phyloP scores from a whole-genome alignment of 2,797 vertebrate species.

The Leptodactylus fallax region DNA sequence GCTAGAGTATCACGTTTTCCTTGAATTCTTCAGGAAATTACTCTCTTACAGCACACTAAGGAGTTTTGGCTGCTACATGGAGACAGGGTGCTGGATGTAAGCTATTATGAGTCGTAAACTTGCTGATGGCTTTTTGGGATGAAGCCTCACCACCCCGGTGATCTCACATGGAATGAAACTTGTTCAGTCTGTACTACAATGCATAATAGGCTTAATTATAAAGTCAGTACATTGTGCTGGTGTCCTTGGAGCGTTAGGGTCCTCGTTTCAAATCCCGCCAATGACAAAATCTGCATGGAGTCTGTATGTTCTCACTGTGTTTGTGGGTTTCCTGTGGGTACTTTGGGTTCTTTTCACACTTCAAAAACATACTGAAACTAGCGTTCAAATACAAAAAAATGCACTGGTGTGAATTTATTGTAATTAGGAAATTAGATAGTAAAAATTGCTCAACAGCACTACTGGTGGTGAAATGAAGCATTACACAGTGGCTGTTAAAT shows the following conservation, averaged over 20 bases:
- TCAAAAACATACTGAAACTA: no score
- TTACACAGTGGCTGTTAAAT: no score
- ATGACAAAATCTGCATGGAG: neutral
- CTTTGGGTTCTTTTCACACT: neutral
- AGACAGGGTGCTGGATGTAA: constrained; percentile 81
- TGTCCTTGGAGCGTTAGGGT: neutral
- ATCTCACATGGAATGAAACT: constrained; percentile 71
- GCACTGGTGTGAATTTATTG: no score
- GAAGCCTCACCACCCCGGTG: constrained; percentile 55
- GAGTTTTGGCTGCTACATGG: constrained; percentile 76
- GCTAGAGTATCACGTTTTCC: constrained; percentile 80
- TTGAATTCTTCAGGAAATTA: constrained; percentile 89
- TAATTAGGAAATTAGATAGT: no score
- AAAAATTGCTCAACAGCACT: neutral
- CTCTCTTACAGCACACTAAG: constrained; percentile 76
- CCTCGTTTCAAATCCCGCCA: neutral
- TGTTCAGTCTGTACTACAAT: constrained; percentile 80
- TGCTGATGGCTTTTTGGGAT: neutral
- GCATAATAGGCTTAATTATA: no score
- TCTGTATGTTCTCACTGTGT: neutral
- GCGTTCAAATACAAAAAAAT: neutral
- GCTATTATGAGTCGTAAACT: constrained; percentile 84
- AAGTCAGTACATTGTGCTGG: constrained; percentile 59
- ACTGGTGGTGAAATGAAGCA: no score
- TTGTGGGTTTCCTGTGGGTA: neutral